Base-by-base conservation (phyloP, 53 echinoderm and acorn worm species). In the Paracentrotus lividus region DNA sequence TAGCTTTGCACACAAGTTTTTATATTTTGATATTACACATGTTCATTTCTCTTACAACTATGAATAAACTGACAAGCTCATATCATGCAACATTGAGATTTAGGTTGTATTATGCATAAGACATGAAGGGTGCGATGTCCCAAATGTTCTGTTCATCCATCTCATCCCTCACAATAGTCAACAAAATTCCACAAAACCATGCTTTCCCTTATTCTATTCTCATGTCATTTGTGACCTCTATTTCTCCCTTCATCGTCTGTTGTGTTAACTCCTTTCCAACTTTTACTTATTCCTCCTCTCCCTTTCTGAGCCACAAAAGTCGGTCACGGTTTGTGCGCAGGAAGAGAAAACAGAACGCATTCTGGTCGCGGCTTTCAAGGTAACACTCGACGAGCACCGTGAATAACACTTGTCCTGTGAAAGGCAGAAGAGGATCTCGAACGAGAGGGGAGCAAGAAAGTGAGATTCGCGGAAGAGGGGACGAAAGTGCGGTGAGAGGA, bases 251-350 rank as follows among this genome's bases (percentile, higher is more conserved):
- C 49, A 27, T 53, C 29, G 32, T 36, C 26, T 59, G 47, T 47
- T 26, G 32, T 49, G 47, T 27, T 49, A 24, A 18, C 36, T 85
- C 23, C 33, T 16, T 14, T 32, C 66, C 43, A 45, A 13, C 31
- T 67, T 44, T 24, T 65, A 44, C 42, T 65, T n/a, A 40, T 40
- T 23, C 44, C 1, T 43, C 66, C 90, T 64, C 66, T 90, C 90
- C 66, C n/a, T 65, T 64, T 44, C 27, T 12, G 2, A 24, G 42
- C 47, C 31, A 4, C 90, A 65, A 91, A 68, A 47, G 91, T 31
- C 23, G 51, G 91, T 91, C 91, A 91, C 54, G 91, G 91, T 75
- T 91, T 91, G 91, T 91, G 91, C 76, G 9, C 91, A 36, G 76
- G 91, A 24, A 91, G 91, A 72, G 76, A 91, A 91, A 91, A 91